These are phyloP conservation scores for Blera fallax DNA, from an alignment of 2,888 invertebrate species.

Conservation along the genomic window DNA sequence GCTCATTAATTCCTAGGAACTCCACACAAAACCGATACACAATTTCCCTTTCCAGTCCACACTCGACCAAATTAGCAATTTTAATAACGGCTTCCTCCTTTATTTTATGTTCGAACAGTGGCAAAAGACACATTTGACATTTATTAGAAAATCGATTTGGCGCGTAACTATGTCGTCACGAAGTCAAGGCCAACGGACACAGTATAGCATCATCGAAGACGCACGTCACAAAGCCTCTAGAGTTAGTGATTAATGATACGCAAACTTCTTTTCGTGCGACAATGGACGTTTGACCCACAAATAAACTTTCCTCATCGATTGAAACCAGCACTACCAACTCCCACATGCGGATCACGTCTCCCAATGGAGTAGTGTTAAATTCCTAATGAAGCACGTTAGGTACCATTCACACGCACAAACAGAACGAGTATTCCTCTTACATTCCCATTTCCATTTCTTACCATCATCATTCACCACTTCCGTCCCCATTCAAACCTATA, in stretches of 20 bases:
- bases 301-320: constrained; percentile 10
- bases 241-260: constrained; percentile 47
- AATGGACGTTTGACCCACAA: constrained; percentile 50
- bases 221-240: constrained; percentile 1
- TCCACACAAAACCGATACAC: neutral
- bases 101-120: neutral
- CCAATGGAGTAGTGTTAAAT: constrained; percentile 39
- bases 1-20: neutral
- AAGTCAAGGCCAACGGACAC: neutral
- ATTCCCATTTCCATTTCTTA: constrained; percentile 14
- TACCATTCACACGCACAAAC: constrained; percentile 41
- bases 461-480: neutral
- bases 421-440: constrained; percentile 17
- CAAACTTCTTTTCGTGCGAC: constrained; percentile 38
- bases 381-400: constrained; percentile 43
- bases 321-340: constrained; percentile 10
- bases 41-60: neutral
- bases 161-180: constrained; percentile 26
- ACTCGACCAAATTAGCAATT: neutral
- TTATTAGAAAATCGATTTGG: constrained; percentile 42
- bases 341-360: constrained; percentile 28
- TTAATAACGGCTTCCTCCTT: neutral
- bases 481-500: neutral
- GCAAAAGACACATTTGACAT: constrained; percentile 19
- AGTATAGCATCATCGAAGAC: neutral